A percentile compares a stretch with the other conserved stretches of the same genome.
These are phyloP conservation scores for Callorhinus ursinus DNA, from an alignment of 2,113 vertebrate species.

Conservation along the genomic window DNA sequence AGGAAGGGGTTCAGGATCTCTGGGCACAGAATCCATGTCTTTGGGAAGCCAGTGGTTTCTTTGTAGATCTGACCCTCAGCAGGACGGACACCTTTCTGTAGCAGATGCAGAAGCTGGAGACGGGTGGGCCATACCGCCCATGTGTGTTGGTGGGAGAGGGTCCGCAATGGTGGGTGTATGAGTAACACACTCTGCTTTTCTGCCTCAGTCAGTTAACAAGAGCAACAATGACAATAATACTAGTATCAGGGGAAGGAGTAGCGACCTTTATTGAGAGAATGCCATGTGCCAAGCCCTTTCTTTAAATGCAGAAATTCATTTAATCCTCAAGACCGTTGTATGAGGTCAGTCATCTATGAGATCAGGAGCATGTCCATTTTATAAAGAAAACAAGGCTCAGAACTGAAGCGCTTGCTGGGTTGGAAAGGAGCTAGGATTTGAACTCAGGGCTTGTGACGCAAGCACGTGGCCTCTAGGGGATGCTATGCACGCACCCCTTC, in stretches of 20 bases:
- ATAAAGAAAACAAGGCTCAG: background rate
- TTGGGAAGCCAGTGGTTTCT: background rate
- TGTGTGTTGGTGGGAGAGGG: background rate
- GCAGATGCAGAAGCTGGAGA: background rate
- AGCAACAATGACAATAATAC: background rate
- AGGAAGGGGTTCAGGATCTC: background rate
- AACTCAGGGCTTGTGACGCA: background rate
- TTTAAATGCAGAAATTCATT: background rate
- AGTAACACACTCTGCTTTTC: background rate
- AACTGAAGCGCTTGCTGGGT: no score
- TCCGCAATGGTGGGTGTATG: fast-evolving
- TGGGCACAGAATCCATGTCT: background rate
- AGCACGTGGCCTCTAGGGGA: fast-evolving
- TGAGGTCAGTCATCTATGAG: background rate
- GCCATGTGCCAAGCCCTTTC: fast-evolving
- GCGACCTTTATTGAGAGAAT: background rate
- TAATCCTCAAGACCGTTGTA: background rate
- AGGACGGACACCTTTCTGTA: background rate
- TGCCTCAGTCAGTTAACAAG: background rate
- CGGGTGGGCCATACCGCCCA: background rate
- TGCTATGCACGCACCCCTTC: fast-evolving
- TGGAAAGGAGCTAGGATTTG: background rate
- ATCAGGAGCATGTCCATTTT: background rate
- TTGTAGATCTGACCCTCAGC: background rate
- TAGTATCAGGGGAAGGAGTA: fast-evolving